Percentiles rank a stretch among this genome's conserved stretches.
phyloP scores from a whole-genome alignment of 2,113 vertebrate species.

The Antennarius striatus region DNA sequence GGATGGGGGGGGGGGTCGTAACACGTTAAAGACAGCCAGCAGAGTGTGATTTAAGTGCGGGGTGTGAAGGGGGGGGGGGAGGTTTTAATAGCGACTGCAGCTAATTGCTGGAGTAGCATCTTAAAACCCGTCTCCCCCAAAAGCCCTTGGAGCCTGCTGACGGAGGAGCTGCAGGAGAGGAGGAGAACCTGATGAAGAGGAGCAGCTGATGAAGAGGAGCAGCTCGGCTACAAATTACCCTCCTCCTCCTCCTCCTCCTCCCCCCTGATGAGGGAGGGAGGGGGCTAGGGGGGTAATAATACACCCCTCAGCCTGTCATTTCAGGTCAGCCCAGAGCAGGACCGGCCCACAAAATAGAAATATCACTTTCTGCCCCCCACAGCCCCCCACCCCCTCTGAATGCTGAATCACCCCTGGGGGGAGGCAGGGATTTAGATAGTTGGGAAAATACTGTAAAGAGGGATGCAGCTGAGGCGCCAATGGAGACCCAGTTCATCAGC shows the following conservation, averaged over 20 bases:
- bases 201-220: too few relatives aligned
- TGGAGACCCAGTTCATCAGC: too few relatives aligned
- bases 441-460: neutral
- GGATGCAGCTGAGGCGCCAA: too few relatives aligned
- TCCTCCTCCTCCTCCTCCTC: neutral
- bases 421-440: slow-evolving; percentile 6
- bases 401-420: slow-evolving; percentile 41
- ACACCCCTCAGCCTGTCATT: slow-evolving; percentile 37
- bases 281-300: slow-evolving; percentile 41
- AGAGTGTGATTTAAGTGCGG: slow-evolving; percentile 63
- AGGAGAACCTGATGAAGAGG: neutral
- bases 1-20: neutral
- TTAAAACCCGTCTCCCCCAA: slow-evolving; percentile 63
- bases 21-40: slow-evolving; percentile 33
- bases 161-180: slow-evolving; percentile 33
- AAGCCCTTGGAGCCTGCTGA: slow-evolving; percentile 68
- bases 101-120: slow-evolving; percentile 66
- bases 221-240: neutral
- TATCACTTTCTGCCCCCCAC: slow-evolving; percentile 42
- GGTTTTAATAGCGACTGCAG: slow-evolving; percentile 60
- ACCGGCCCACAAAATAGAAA: slow-evolving; percentile 53
- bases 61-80: slow-evolving; percentile 28
- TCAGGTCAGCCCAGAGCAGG: slow-evolving; percentile 14
- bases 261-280: slow-evolving; percentile 34
- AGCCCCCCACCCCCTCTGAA: slow-evolving; percentile 10